Evolutionary conservation across 2,113 vertebrate species (phyloP).

Genomic region (Gasterosteus aculeatus): DNA sequence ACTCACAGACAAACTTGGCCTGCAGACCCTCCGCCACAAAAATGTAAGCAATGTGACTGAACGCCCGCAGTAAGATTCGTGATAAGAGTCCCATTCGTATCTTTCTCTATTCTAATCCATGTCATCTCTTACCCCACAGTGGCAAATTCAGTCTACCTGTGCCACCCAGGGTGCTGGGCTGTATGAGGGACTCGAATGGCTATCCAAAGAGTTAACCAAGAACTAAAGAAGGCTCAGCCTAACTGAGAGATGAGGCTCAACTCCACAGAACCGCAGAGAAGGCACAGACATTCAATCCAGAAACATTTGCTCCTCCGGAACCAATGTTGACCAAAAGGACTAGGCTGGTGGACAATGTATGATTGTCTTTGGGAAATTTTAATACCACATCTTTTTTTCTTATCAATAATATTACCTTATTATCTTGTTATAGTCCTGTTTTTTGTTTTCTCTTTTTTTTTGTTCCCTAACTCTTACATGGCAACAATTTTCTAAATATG

Average conservation of each 20-base stretch:
- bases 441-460: constrained; percentile 33
- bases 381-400: constrained; percentile 36
- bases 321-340: constrained; percentile 45
- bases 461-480: constrained; percentile 10
- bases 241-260: constrained; percentile 34
- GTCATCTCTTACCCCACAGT: constrained; percentile 76
- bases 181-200: constrained; percentile 94
- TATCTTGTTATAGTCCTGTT: constrained; percentile 23
- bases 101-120: neutral
- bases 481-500: constrained; percentile 31
- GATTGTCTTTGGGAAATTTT: constrained; percentile 50
- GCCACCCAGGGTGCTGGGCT: constrained; percentile 90
- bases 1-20: constrained; percentile 88
- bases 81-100: neutral
- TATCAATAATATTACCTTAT: constrained; percentile 40
- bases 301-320: constrained; percentile 56
- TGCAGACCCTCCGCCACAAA: constrained; percentile 84
- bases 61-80: neutral
- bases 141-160: constrained; percentile 89
- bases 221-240: constrained; percentile 51
- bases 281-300: constrained; percentile 55
- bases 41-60: constrained; percentile 78
- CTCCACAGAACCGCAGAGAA: constrained; percentile 38
- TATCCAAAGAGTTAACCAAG: constrained; percentile 89
- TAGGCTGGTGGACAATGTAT: constrained; percentile 57